A percentile compares a stretch with the other conserved stretches of the same genome.
Conservation (phyloP, 2,888 invertebrate genomes). For the Serripes groenlandicus region DNA sequence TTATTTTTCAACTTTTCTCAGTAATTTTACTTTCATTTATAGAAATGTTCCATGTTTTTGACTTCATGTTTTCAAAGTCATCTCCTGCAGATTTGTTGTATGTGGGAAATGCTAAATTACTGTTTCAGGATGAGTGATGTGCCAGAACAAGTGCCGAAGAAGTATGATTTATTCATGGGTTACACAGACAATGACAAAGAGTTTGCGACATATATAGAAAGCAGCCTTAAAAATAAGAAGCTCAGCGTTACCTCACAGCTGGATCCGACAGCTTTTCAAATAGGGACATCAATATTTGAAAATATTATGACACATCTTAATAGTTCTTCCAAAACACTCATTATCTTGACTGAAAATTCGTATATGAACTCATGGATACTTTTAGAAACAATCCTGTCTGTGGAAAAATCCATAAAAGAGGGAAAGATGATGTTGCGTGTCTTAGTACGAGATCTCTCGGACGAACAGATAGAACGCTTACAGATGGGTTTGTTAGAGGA, state of each 20-base stretch:
- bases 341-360: slow-evolving; percentile 41
- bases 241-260: background rate
- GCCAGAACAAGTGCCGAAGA: background rate
- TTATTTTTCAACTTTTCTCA: background rate
- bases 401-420: slow-evolving; percentile 40
- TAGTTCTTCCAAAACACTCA: slow-evolving; percentile 13
- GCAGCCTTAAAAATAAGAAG: background rate
- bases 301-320: slow-evolving; percentile 13
- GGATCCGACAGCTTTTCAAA: slow-evolving; percentile 1
- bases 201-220: background rate
- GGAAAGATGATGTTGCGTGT: slow-evolving; percentile 33
- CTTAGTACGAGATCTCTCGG: slow-evolving; percentile 12
- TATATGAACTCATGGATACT: slow-evolving; percentile 43
- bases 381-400: slow-evolving; percentile 47
- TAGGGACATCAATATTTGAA: background rate
- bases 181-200: background rate
- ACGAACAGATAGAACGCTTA: slow-evolving; percentile 6
- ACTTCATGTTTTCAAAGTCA: background rate
- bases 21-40: background rate
- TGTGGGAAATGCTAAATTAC: background rate
- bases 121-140: slow-evolving; percentile 11
- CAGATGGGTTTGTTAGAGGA: slow-evolving; percentile 21
- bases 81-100: background rate
- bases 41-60: background rate
- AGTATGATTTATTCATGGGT: slow-evolving; percentile 27